phyloP scores from a whole-genome alignment of 2,888 invertebrate genomes.

The Cerastoderma edule region DNA sequence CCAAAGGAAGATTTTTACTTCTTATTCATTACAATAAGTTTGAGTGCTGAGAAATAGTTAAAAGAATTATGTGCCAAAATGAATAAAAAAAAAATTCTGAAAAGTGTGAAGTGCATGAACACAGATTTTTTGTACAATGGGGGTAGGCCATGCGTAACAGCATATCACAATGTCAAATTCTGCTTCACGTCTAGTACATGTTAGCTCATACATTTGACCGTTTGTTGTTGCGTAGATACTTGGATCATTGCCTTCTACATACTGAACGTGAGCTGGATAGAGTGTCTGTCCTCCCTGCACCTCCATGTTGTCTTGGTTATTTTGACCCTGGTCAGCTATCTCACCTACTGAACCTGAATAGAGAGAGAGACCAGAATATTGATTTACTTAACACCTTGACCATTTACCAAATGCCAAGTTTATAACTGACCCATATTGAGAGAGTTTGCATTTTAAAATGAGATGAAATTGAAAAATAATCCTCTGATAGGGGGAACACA shows the following conservation, averaged over 20 bases:
- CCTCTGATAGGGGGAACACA: no score
- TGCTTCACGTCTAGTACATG: conserved; percentile 73
- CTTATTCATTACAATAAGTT: no score
- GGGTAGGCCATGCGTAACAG: conserved; percentile 49
- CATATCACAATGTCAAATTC: conserved; percentile 63
- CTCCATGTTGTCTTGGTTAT: conserved; percentile 84
- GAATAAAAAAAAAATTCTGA: no score
- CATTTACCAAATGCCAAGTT: background rate
- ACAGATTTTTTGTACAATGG: conserved; percentile 5
- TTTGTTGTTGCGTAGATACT: conserved; percentile 86
- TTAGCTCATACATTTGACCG: conserved; percentile 87
- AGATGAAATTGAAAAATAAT: no score
- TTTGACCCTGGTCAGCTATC: conserved; percentile 66
- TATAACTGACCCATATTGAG: no score
- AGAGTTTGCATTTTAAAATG: no score
- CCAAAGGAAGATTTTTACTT: no score
- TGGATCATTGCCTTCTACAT: conserved; percentile 87
- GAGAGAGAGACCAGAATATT: background rate
- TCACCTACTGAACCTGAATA: conserved; percentile 70
- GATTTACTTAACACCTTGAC: no score
- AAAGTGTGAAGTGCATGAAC: conserved; percentile 26
- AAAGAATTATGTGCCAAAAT: no score
- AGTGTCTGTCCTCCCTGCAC: conserved; percentile 82
- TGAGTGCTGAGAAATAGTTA: no score
- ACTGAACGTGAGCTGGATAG: conserved; percentile 88